Conservation (phyloP, 1,140 invertebrate species). For the Trissolcus basalis region DNA sequence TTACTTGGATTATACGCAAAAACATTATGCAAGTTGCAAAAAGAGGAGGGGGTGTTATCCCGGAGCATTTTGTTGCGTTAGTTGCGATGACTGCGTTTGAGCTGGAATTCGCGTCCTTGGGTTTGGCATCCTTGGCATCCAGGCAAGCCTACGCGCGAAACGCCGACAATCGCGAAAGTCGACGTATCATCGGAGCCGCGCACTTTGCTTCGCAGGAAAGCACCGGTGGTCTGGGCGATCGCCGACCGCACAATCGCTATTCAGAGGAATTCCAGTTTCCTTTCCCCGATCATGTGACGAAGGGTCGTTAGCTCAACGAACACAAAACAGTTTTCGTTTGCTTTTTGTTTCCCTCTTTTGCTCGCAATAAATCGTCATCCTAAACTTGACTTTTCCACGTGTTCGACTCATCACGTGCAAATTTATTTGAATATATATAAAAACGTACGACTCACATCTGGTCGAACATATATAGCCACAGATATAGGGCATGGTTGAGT, state of each 20-base stretch:
- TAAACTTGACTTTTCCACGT: conserved; percentile 6
- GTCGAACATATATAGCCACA: too few species aligned
- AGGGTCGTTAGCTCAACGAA: conserved; percentile 27
- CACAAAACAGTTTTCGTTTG: conserved; percentile 27
- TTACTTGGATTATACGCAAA: too few species aligned
- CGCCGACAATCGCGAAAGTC: conserved; percentile 54
- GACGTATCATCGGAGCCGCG: conserved; percentile 40
- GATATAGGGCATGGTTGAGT: too few species aligned
- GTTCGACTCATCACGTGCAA: background rate
- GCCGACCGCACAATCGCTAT: conserved; percentile 56
- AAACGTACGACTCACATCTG: too few species aligned
- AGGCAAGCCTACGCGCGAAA: conserved; percentile 55
- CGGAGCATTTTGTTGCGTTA: conserved; percentile 3
- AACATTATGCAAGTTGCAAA: background rate
- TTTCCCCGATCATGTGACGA: conserved; percentile 53
- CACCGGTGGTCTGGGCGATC: conserved; percentile 35
- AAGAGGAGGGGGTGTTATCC: too few species aligned
- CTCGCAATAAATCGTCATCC: conserved; percentile 25
- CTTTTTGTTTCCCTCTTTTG: background rate
- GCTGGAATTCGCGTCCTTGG: conserved; percentile 63
- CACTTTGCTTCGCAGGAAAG: conserved; percentile 36
- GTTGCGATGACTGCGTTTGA: conserved; percentile 47
- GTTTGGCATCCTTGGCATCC: conserved; percentile 62
- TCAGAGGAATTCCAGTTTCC: conserved; percentile 63
- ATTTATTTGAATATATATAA: too few species aligned